Percentiles rank a stretch among this genome's conserved stretches.
Conservation (phyloP, 2,888 invertebrate species). For the Metacarcinus magister region DNA sequence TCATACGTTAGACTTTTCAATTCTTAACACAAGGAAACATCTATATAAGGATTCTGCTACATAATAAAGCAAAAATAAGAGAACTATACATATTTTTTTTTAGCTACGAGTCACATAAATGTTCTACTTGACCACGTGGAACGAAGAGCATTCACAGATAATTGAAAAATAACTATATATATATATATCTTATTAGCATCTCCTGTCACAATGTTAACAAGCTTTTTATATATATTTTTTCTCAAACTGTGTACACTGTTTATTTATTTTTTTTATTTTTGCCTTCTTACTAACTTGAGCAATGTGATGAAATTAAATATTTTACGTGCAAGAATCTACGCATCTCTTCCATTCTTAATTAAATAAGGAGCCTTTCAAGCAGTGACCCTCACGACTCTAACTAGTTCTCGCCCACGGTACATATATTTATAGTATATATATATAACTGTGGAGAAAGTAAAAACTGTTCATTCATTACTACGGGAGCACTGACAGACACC, state of each 20-base stretch:
- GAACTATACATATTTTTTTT: conserved; percentile 63
- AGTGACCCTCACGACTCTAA: conserved; percentile 2
- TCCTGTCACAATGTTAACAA: conserved; percentile 59
- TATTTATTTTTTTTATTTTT: conserved; percentile 57
- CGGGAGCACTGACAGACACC: conserved; percentile 34
- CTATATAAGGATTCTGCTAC: conserved; percentile 75
- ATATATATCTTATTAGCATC: conserved; percentile 73
- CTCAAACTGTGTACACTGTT: conserved; percentile 77
- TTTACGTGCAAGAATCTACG: conserved; percentile 73
- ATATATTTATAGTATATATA: not conserved
- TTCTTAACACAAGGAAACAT: conserved; percentile 76
- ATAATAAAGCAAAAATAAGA: conserved; percentile 75
- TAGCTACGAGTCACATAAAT: conserved; percentile 38
- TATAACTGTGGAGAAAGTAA: conserved; percentile 17
- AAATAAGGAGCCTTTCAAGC: conserved; percentile 68
- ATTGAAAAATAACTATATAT: conserved; percentile 59
- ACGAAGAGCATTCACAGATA: conserved; percentile 53
- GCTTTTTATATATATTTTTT: conserved; percentile 62
- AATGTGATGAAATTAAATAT: conserved; percentile 75
- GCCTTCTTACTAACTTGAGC: conserved; percentile 80
- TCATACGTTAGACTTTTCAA: conserved; percentile 70
- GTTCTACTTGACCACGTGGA: conserved; percentile 53
- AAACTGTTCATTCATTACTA: conserved; percentile 33
- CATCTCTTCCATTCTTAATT: conserved; percentile 34
- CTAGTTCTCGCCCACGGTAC: conserved; percentile 39